phyloP scores from a whole-genome alignment of 2,113 vertebrate genomes.

The Miniopterus natalensis region DNA sequence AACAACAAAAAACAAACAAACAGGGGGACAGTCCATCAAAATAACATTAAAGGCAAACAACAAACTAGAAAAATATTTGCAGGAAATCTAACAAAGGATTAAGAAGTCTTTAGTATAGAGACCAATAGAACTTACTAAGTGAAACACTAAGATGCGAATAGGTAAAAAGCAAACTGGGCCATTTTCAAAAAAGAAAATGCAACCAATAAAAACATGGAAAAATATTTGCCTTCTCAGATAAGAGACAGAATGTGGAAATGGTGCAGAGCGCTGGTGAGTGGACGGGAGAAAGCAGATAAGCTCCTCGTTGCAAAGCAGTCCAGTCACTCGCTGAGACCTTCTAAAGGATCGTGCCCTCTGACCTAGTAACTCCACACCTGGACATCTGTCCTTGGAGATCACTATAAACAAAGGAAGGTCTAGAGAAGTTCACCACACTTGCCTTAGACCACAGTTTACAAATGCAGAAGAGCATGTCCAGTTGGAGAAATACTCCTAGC shows the following conservation, averaged over 20 bases:
- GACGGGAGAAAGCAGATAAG: accelerated
- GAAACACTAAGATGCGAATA: neutral
- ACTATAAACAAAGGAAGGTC: too few relatives aligned
- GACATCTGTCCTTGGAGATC: neutral
- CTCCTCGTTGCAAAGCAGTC: neutral
- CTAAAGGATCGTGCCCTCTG: neutral
- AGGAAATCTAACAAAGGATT: neutral
- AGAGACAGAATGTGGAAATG: accelerated
- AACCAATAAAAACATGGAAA: accelerated
- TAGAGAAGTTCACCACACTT: accelerated
- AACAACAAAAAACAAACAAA: neutral
- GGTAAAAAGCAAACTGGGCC: neutral
- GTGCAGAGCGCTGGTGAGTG: accelerated
- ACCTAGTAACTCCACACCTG: neutral
- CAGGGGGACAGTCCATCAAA: neutral
- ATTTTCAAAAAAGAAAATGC: neutral
- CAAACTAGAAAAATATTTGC: neutral
- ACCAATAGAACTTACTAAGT: neutral
- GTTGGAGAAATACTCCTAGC: accelerated
- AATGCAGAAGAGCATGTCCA: neutral
- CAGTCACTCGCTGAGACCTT: neutral
- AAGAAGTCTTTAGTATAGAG: neutral
- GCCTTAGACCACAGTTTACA: accelerated
- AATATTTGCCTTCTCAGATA: too few relatives aligned
- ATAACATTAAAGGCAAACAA: neutral